phyloP scores from a whole-genome alignment of 2,113 vertebrate species.

The Silurus meridionalis region DNA sequence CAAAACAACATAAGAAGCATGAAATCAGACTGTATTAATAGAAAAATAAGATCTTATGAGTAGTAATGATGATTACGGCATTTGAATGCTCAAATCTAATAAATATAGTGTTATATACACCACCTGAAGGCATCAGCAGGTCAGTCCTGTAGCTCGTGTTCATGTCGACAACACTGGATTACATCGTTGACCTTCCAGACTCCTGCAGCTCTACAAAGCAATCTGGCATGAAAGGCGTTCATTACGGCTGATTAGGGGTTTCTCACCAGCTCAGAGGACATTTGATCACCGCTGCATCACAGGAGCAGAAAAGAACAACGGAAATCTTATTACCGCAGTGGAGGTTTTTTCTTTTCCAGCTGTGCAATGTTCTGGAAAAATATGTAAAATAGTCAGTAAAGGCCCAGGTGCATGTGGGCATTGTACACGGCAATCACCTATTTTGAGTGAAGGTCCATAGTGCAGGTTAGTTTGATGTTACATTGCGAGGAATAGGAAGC shows the following conservation, averaged over 20 bases:
- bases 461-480: neutral
- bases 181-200: neutral
- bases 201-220: neutral
- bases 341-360: neutral
- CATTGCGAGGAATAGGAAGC: neutral
- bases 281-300: conserved; percentile 13
- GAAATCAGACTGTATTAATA: neutral
- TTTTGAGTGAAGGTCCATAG: neutral
- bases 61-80: neutral
- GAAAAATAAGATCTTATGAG: neutral
- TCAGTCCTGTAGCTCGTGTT: neutral
- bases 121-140: neutral
- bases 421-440: neutral
- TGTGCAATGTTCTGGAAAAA: neutral
- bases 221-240: conserved; percentile 23
- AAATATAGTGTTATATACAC: neutral
- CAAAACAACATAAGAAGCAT: neutral
- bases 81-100: neutral
- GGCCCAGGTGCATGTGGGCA: neutral
- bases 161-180: neutral
- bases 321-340: conserved; percentile 13
- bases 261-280: neutral
- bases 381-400: neutral
- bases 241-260: conserved; percentile 31
- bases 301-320: neutral